These are phyloP conservation scores for Sinocyclocheilus maitianheensis DNA, from an alignment of 2,113 vertebrate genomes.

Conservation along the genomic window DNA sequence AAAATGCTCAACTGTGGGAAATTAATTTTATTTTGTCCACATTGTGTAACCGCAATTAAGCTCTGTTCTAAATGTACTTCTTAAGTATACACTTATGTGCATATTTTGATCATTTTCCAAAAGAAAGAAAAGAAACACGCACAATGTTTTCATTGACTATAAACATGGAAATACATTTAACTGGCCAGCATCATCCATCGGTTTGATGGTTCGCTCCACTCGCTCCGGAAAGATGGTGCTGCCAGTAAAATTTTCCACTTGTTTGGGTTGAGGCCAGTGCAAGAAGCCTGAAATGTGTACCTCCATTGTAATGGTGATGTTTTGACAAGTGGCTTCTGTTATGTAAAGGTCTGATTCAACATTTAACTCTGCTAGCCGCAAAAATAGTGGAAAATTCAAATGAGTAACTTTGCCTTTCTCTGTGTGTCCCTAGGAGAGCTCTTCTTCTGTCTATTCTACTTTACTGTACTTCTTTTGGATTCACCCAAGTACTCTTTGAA, in stretches of 20 bases:
- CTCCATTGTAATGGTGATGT: constrained; percentile 37
- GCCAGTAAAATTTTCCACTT: constrained; percentile 30
- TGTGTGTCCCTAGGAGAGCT: constrained; percentile 80
- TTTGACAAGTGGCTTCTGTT: constrained; percentile 48
- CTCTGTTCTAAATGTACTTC: background rate
- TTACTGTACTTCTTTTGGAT: constrained; percentile 88
- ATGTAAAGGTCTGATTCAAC: constrained; percentile 39
- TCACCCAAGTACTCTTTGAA: constrained; percentile 90
- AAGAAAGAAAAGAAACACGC: background rate
- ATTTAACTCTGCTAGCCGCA: constrained; percentile 2
- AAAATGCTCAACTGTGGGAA: background rate
- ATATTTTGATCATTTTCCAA: constrained; percentile 7
- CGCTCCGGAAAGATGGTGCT: constrained; percentile 6
- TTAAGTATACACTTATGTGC: background rate
- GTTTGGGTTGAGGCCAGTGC: constrained; percentile 27
- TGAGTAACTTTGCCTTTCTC: constrained; percentile 34
- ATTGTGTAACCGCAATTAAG: background rate
- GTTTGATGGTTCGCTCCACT: constrained; percentile 12
- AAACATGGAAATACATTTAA: constrained; percentile 34
- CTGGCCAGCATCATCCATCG: background rate
- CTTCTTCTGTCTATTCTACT: constrained; percentile 90
- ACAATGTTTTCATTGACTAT: constrained; percentile 10
- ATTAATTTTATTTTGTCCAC: background rate
- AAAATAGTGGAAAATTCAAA: constrained; percentile 13
- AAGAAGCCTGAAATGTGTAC: constrained; percentile 30